phyloP scores from a whole-genome alignment of 2,113 vertebrate genomes.

The Saccopteryx leptura region DNA sequence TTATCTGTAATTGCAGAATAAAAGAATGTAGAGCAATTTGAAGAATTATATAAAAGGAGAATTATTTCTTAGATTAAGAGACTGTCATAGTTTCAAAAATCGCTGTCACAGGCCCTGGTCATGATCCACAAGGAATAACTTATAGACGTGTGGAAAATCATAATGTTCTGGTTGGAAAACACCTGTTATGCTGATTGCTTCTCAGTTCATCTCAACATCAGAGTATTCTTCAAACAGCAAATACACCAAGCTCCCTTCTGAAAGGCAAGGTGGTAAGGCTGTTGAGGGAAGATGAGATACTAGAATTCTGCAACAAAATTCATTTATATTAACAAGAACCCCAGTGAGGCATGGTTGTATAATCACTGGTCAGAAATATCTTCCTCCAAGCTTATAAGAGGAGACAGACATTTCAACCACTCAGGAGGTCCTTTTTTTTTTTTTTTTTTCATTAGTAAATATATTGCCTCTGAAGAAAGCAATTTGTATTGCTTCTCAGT shows the following conservation, averaged over 20 bases:
- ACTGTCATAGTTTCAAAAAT: slow-evolving; percentile 19
- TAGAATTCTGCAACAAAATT: background rate
- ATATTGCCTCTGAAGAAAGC: background rate
- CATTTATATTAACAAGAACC: background rate
- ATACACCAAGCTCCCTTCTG: background rate
- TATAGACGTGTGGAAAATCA: slow-evolving; percentile 19
- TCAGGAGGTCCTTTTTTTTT: background rate
- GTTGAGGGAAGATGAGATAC: background rate
- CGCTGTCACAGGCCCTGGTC: background rate
- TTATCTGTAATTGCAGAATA: slow-evolving; percentile 25
- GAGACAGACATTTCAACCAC: background rate
- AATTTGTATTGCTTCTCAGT: too few relatives aligned
- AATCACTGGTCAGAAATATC: background rate
- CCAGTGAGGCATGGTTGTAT: background rate
- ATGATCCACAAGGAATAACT: slow-evolving; percentile 28
- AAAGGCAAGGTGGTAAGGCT: background rate
- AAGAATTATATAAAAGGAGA: background rate
- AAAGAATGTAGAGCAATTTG: background rate
- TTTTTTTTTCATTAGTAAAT: background rate
- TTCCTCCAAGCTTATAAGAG: background rate
- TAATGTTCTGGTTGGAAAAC: slow-evolving; percentile 50
- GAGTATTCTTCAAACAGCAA: slow-evolving; percentile 43
- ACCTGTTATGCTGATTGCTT: slow-evolving; percentile 46
- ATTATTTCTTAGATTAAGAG: slow-evolving; percentile 10
- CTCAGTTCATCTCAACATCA: slow-evolving; percentile 38